Evolutionary conservation across 2,888 invertebrate species (phyloP).

Genomic region (Drosophila austrosaltans): DNA sequence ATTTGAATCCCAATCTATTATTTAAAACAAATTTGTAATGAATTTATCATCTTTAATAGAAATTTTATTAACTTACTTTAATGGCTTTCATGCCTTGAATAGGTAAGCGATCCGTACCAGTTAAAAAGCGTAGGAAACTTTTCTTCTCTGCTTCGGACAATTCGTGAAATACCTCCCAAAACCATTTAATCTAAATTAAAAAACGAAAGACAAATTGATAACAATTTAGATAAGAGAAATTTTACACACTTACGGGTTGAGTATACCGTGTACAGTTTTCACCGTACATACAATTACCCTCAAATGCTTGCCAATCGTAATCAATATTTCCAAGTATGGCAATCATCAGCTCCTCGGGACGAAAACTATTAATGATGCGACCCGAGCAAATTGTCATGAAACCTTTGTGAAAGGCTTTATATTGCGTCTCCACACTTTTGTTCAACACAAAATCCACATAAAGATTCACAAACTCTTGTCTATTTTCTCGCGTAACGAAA

Average conservation of each 20-base stretch:
- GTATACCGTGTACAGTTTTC: constrained; percentile 86
- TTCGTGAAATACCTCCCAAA: constrained; percentile 98
- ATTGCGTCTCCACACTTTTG: constrained; percentile 92
- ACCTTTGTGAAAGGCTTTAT: constrained; percentile 89
- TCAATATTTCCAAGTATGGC: constrained; percentile 95
- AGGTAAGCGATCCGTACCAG: constrained; percentile 97
- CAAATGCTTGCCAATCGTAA: constrained; percentile 96
- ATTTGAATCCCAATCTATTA: constrained; percentile 94
- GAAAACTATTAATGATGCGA: constrained; percentile 93
- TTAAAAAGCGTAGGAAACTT: constrained; percentile 95
- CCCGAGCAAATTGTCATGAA: constrained; percentile 95
- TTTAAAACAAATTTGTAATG: constrained; percentile 39
- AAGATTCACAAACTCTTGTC: constrained; percentile 94
- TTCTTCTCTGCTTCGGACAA: constrained; percentile 94
- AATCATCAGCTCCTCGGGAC: constrained; percentile 96
- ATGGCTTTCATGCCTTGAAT: constrained; percentile 97
- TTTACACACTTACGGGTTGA: constrained; percentile 72
- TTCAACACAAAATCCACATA: constrained; percentile 96
- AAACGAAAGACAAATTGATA: constrained; percentile 51
- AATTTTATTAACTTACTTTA: constrained; percentile 85
- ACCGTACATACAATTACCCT: constrained; percentile 91
- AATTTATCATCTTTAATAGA: neutral
- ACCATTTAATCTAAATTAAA: constrained; percentile 87
- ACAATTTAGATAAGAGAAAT: neutral
- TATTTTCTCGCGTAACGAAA: constrained; percentile 93